Percentiles rank a stretch among this genome's conserved stretches.
phyloP scores from a whole-genome alignment of 2,888 invertebrate genomes.

The Cheilosia urbana region DNA sequence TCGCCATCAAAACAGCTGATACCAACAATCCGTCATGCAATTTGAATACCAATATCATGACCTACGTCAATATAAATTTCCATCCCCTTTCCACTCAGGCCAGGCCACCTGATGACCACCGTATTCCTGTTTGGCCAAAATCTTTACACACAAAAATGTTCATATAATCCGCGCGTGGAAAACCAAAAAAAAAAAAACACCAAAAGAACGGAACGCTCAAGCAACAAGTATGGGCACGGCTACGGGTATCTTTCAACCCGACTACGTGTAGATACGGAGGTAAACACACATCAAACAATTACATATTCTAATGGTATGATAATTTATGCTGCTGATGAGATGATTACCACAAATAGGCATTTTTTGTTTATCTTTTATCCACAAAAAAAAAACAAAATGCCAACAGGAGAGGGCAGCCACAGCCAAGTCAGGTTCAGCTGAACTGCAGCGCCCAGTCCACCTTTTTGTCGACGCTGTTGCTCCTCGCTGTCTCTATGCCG shows the following conservation, averaged over 20 bases:
- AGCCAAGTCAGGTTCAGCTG: slow-evolving; percentile 1
- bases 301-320: slow-evolving; percentile 75
- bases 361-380: slow-evolving; percentile 74
- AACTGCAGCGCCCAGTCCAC: slow-evolving; percentile 54
- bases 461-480: slow-evolving; percentile 63
- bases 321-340: slow-evolving; percentile 76
- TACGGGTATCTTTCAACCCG: slow-evolving; percentile 6
- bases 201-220: slow-evolving; percentile 45
- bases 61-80: background rate
- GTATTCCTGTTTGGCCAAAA: slow-evolving; percentile 58
- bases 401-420: slow-evolving; percentile 37
- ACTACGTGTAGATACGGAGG: slow-evolving; percentile 54
- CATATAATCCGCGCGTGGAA: slow-evolving; percentile 64
- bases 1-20: too few species aligned
- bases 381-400: slow-evolving; percentile 56
- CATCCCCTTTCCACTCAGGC: background rate
- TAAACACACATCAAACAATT: slow-evolving; percentile 73
- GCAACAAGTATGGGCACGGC: slow-evolving; percentile 51
- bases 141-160: slow-evolving; percentile 54
- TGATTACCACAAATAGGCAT: slow-evolving; percentile 76
- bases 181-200: slow-evolving; percentile 23
- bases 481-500: slow-evolving; percentile 44
- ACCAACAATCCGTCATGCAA: background rate
- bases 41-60: slow-evolving; percentile 1
- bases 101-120: slow-evolving; percentile 25